phyloP scores from a whole-genome alignment of 2,888 invertebrate genomes.

The Pseudococcus viburni region DNA sequence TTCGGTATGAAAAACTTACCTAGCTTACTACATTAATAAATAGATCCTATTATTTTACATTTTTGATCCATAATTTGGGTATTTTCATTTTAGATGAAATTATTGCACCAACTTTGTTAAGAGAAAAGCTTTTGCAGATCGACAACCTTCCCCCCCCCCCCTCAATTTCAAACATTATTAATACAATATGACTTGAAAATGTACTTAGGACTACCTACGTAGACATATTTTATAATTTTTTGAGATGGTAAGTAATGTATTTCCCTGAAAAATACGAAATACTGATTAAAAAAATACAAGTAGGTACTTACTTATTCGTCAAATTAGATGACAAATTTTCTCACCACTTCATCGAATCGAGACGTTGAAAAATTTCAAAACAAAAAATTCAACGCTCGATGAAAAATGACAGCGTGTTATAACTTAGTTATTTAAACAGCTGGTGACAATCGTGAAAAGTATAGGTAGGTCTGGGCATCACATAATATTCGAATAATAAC shows the following conservation, averaged over 20 bases:
- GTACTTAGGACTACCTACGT: too few species aligned
- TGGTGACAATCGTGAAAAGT: neutral
- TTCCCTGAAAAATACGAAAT: too few species aligned
- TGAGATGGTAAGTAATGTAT: too few species aligned
- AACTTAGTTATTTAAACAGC: neutral
- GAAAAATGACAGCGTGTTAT: neutral
- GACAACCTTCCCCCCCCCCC: too few species aligned
- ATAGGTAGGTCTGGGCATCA: neutral
- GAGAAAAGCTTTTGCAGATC: too few species aligned
- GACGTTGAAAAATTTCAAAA: neutral
- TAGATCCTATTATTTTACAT: neutral
- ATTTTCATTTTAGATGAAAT: neutral
- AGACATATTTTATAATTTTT: too few species aligned
- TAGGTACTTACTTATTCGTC: neutral
- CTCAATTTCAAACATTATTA: too few species aligned
- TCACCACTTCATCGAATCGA: neutral
- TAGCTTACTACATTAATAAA: neutral
- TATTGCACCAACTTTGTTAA: neutral
- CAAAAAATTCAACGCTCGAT: neutral
- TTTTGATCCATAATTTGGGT: neutral
- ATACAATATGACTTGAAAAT: too few species aligned
- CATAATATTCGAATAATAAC: neutral
- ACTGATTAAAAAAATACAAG: neutral
- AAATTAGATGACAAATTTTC: neutral
- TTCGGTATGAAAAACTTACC: neutral